Evolutionary conservation across 2,113 vertebrate genomes (phyloP), one percentile per base, ranked within the genome.

Genomic region (Dendropsophus ebraccatus): DNA sequence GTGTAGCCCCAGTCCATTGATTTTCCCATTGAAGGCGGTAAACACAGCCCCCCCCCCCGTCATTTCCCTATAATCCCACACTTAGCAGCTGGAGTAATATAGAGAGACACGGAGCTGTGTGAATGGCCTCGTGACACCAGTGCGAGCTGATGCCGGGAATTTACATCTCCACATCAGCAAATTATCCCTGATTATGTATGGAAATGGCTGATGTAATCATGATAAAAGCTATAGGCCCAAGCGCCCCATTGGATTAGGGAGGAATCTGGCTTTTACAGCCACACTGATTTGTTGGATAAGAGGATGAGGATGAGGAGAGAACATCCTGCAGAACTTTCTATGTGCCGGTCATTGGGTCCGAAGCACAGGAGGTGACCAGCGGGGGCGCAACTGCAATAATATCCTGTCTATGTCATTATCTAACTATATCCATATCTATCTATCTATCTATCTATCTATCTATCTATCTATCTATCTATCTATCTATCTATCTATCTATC

Each of bases 161-260:
- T 13, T 2, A 65, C 30, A 19, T 35, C 30, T 6, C 35, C 30
- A 69, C 14, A 35, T 47, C 70, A 74, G 37, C 21, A 65, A 60
- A 81, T 81, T n/a, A 81, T 14, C 41, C 8, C 35, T 17, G 35
- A 21, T 52, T 77, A 47, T 47, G 25, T 23, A 30, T 25, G 47
- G 32, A 47, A 65, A 62, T 69, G 79, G 79, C 87, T 35, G 81
- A 11, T 89, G 91, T 90, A 90, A 93, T 90, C 89, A 92, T 0
- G 74, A 88, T 92, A 89, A 92, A 91, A 92, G 89, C 90, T 84
- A 86, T 0, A 0, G 88, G 89, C 89, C 87, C 0, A 5, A 45
- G 37, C 87, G 75, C 1, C 49, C 49, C 49, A 50, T 50, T 6
- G 49, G 50, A 52, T 52, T 52, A 52, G 49, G 5, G 49, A 50